Conservation (phyloP, 1,140 invertebrate genomes). For the Atta colombica region DNA sequence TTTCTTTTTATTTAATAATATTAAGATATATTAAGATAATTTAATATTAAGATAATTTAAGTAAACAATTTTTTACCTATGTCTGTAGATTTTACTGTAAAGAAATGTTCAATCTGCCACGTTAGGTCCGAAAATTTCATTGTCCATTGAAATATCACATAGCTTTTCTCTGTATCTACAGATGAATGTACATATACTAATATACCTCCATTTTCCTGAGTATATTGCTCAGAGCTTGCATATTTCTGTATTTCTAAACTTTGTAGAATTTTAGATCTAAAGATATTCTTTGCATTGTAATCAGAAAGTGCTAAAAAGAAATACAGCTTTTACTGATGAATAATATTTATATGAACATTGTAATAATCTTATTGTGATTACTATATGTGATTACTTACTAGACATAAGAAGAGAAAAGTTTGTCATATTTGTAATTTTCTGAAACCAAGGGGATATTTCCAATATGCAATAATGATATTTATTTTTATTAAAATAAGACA, state of each 20-base stretch:
- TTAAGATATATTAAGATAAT: background rate
- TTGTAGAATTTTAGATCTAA: conserved; percentile 59
- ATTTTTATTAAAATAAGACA: conserved; percentile 60
- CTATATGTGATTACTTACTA: conserved; percentile 56
- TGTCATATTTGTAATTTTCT: conserved; percentile 57
- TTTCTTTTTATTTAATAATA: background rate
- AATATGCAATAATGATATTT: conserved; percentile 55
- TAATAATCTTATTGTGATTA: conserved; percentile 18
- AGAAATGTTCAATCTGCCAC: conserved; percentile 62
- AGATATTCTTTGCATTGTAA: conserved; percentile 57
- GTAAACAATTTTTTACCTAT: conserved; percentile 51
- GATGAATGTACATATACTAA: conserved; percentile 51
- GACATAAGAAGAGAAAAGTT: conserved; percentile 75
- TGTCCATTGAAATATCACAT: conserved; percentile 67
- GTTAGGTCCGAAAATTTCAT: conserved; percentile 57
- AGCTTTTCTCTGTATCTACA: conserved; percentile 21
- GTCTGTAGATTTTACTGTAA: conserved; percentile 55
- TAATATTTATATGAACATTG: background rate
- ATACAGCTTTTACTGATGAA: background rate
- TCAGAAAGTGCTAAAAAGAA: conserved; percentile 66
- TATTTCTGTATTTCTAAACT: conserved; percentile 54
- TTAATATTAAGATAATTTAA: too few relatives aligned
- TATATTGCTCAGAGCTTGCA: conserved; percentile 13
- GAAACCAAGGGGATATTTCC: conserved; percentile 70
- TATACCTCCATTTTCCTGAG: conserved; percentile 62